Evolutionary conservation across 1,140 invertebrate species (phyloP).

Genomic region (Drosophila funebris): DNA sequence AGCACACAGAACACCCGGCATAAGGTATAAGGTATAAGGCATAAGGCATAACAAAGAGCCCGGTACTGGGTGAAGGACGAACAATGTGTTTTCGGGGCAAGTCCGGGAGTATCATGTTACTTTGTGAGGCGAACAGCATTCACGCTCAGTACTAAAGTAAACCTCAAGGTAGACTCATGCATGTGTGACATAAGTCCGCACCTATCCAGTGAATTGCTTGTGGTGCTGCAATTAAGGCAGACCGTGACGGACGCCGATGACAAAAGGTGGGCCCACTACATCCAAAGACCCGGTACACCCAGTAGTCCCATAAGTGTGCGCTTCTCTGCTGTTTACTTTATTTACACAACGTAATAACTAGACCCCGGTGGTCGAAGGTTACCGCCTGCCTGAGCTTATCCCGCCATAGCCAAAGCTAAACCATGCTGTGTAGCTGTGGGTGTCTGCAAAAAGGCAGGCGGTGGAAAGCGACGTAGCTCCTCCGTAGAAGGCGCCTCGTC

Average conservation of each 20-base stretch:
- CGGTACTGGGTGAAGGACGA: conserved; percentile 41
- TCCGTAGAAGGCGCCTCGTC: conserved; percentile 85
- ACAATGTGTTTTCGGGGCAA: conserved; percentile 22
- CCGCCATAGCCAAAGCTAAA: conserved; percentile 18
- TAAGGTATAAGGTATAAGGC: neutral
- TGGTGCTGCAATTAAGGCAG: conserved; percentile 49
- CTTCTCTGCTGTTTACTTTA: neutral
- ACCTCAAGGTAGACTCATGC: conserved; percentile 34
- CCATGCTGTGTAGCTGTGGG: conserved; percentile 81
- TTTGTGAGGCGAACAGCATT: conserved; percentile 56
- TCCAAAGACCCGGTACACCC: neutral
- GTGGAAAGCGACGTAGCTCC: conserved; percentile 77
- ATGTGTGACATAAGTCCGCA: conserved; percentile 54
- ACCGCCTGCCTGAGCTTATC: conserved; percentile 23
- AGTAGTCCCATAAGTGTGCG: conserved; percentile 39
- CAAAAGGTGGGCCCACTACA: conserved; percentile 16
- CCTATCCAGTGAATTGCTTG: conserved; percentile 16
- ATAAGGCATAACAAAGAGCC: conserved; percentile 6
- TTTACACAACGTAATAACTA: conserved; percentile 21
- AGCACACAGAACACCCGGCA: neutral
- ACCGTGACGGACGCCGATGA: conserved; percentile 25
- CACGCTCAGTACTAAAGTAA: conserved; percentile 34
- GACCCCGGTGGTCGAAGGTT: conserved; percentile 10
- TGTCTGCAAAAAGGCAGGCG: conserved; percentile 72
- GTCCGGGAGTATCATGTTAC: conserved; percentile 62